Base-by-base conservation (phyloP, 2,797 vertebrate species). In the Chelon labrosus region DNA sequence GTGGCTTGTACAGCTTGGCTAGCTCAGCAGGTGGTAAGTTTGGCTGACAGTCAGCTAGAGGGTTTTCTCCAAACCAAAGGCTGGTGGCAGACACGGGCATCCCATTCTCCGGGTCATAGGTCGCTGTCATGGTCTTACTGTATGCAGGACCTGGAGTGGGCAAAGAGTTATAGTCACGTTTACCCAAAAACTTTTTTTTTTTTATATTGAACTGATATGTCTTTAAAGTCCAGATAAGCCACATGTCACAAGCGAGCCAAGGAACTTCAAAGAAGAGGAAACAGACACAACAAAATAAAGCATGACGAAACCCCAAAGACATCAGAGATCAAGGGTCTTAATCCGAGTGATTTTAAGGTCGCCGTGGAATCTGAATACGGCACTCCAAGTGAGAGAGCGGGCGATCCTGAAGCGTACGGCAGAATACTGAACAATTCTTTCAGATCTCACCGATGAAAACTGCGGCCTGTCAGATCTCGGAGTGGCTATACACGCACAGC, bases 81-180 rank as follows among this genome's bases (percentile, higher is more conserved):
- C 96, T 93, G 0, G 97, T 98, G 73, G 97, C 94, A 2, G 96
- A 94, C 2, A 92, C 91, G 0, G 96, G 97, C 3, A 95, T 96
- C 49, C 98, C 97, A 0, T 93, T 99, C 79, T 95, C 60, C 0
- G 97, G 97, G 89, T 99, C 96, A 5, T 98, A 99, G 38, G 82
- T 90, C 3, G 97, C 96, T 7, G 95, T 97, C 97, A 98, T 97
- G 39, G 97, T 98, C 91, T 96, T 99, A 82, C 97, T 99, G 73
- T 97, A 98, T 65, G 96, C 93, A 20, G 96, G 84, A 56, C 93
- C 96, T 78, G 87, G 94, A 96, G 90, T 27, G 12, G 52, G 38
- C 44, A 54, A 12, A 31, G 38, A 3, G 55, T 71, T 73, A n/a
- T 49, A 63, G 50, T 44, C 7, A 7, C 10, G 10, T 27, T 59